Base-by-base conservation (phyloP, 37 sponge, comb jelly and placozoan species). In the Bolinopsis microptera region DNA sequence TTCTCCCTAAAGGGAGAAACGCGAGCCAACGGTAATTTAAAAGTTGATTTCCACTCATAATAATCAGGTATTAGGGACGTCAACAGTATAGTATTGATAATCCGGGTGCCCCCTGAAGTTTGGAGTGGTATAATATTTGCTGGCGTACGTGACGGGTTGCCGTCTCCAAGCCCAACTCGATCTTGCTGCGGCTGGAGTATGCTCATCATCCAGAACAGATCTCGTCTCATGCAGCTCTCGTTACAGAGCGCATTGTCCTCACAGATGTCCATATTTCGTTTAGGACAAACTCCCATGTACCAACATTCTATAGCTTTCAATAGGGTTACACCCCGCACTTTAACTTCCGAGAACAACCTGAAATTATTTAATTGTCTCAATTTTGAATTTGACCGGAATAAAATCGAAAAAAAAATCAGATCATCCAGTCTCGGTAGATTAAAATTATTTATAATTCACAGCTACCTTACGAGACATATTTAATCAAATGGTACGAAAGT, bases 241-340 rank as follows among this genome's bases (percentile, higher is more conserved):
- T 86, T 86, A 27, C 90, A 86, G 13, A 41, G 90, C 21, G 26
- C 61, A 21, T 30, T n/a, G 31, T n/a, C 75, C 8, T 86, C 61
- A 27, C 90, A 86, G 25, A 41, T n/a, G 61, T 86, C 90, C 26
- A 86, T 28, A 48, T 86, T 86, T 21, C 90, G n/a, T 26, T 86
- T 39, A 1, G 90, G 90, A 41, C 90, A 86, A 0, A 23, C 24
- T 3, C 61, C 61, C 90, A 86, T 86, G 41, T 41, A 41, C 90
- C 90, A 86, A 34, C 90, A 86, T 40, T 86, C 61, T 13, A 86
- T 86, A 38, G 90, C 90, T 27, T 39, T 28, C 35, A 36, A 22
- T 28, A 86, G 90, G 90, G 61, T 86, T 30, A 86, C 90, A 5
- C 61, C 90, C 32, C 30, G 90, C 38, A 86, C 90, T 26, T 86